Conservation (phyloP, 2,797 vertebrate species). For the Brachyrhaphis roseni region DNA sequence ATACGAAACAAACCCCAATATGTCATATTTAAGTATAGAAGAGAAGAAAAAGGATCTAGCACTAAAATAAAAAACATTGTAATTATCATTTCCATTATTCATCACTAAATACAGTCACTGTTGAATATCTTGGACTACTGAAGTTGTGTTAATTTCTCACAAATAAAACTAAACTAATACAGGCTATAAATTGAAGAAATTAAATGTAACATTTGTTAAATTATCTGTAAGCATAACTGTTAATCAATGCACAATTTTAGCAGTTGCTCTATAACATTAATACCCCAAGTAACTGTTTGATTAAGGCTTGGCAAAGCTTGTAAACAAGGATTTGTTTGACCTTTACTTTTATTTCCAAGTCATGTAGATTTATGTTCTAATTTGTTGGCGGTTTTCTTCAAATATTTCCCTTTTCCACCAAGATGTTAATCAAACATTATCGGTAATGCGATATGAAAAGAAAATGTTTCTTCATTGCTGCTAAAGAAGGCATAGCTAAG, state of each 20-base stretch:
- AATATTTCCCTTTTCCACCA: constrained; percentile 21
- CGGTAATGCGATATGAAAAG: constrained; percentile 39
- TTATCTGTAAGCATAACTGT: not conserved
- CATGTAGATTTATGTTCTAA: constrained; percentile 8
- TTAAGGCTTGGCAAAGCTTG: not conserved
- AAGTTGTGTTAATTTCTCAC: not conserved
- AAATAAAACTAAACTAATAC: not conserved
- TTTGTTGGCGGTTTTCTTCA: constrained; percentile 8
- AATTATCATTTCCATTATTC: not conserved
- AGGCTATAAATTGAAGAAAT: not conserved
- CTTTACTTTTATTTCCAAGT: not conserved
- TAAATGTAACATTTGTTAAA: not conserved
- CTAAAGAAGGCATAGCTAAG: constrained; percentile 52
- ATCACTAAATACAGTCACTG: not conserved
- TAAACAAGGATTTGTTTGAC: not conserved
- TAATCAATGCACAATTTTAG: not conserved
- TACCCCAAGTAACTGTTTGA: not conserved
- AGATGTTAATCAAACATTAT: constrained; percentile 17
- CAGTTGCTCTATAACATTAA: not conserved
- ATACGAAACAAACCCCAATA: too few species aligned
- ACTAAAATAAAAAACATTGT: too few species aligned
- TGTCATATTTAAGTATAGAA: too few species aligned
- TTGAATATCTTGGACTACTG: not conserved
- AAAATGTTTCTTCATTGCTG: constrained; percentile 41
- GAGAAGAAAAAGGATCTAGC: too few species aligned